Conservation (phyloP, 2,888 invertebrate genomes). For the Nasonovia ribisnigri region DNA sequence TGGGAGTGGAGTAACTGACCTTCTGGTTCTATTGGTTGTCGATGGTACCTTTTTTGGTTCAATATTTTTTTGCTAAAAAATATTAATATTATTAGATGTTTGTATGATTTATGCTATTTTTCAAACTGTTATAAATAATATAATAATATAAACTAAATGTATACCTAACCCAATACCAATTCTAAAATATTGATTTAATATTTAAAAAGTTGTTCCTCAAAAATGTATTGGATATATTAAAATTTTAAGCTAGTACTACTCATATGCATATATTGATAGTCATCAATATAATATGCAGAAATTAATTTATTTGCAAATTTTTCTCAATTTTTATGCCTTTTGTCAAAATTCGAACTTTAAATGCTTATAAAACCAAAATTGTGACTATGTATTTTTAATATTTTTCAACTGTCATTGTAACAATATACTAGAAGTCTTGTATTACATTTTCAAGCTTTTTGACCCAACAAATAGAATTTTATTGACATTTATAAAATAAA, state of each 20-base stretch:
- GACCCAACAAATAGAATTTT: no score
- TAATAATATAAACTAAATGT: neutral
- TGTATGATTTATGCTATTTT: neutral
- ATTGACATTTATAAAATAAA: no score
- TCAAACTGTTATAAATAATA: neutral
- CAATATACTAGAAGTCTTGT: no score
- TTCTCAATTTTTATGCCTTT: no score
- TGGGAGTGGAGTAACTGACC: constrained; percentile 30
- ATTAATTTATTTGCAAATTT: no score
- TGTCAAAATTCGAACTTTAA: no score
- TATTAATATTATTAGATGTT: neutral
- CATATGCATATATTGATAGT: neutral
- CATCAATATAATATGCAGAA: no score
- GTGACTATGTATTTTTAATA: no score
- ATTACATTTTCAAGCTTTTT: no score
- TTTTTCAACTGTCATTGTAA: no score
- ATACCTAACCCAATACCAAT: neutral
- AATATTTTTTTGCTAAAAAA: constrained; percentile 39
- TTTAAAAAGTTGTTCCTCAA: no score
- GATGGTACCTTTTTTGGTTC: neutral
- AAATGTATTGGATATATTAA: neutral
- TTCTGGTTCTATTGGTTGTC: neutral
- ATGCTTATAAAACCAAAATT: no score
- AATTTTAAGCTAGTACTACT: neutral
- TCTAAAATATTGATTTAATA: neutral